These are phyloP conservation scores for Pyrochroa serraticornis DNA, from an alignment of 2,888 invertebrate species.

Conservation along the genomic window DNA sequence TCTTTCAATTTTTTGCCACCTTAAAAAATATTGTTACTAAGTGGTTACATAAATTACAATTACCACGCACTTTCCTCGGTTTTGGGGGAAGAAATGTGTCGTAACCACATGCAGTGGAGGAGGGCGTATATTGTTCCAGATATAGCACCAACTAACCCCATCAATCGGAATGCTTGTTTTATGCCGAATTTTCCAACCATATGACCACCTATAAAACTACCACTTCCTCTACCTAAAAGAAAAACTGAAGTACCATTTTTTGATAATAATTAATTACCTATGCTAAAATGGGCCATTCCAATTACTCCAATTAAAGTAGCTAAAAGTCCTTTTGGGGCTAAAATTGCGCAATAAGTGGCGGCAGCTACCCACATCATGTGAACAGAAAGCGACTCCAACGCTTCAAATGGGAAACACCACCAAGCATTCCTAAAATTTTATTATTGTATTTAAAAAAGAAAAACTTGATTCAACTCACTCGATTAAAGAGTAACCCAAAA, in stretches of 20 bases:
- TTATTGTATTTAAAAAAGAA: slow-evolving; percentile 4
- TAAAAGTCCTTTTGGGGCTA: slow-evolving; percentile 82
- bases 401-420: slow-evolving; percentile 90
- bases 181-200: slow-evolving; percentile 78
- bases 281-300: slow-evolving; percentile 88
- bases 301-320: slow-evolving; percentile 87
- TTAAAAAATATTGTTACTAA: slow-evolving; percentile 25
- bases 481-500: slow-evolving; percentile 84
- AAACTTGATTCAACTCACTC: slow-evolving; percentile 65
- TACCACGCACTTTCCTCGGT: slow-evolving; percentile 26
- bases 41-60: not conserved
- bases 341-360: slow-evolving; percentile 82
- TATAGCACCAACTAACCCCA: slow-evolving; percentile 76
- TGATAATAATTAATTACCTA: slow-evolving; percentile 62
- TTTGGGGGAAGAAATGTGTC: slow-evolving; percentile 59
- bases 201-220: slow-evolving; percentile 80
- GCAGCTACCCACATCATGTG: slow-evolving; percentile 92
- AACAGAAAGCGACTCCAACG: slow-evolving; percentile 83
- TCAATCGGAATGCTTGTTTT: slow-evolving; percentile 77
- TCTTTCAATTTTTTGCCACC: slow-evolving; percentile 66
- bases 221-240: slow-evolving; percentile 75
- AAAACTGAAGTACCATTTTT: slow-evolving; percentile 1
- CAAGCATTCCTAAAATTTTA: slow-evolving; percentile 72
- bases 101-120: slow-evolving; percentile 74
- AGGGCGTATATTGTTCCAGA: slow-evolving; percentile 75